phyloP scores from a whole-genome alignment of 2,888 invertebrate species.

The Tholera decimalis region DNA sequence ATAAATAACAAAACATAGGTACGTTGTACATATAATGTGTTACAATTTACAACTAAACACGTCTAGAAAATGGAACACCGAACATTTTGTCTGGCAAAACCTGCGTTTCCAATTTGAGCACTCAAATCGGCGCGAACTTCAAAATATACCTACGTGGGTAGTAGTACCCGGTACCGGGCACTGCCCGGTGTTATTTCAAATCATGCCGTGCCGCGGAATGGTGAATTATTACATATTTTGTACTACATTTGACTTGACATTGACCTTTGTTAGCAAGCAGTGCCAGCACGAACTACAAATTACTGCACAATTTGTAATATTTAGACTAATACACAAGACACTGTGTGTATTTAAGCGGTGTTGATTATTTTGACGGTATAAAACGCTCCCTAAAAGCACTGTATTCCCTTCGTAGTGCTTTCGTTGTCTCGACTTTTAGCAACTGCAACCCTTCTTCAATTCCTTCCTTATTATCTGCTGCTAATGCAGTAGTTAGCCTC shows the following conservation, averaged over 20 bases:
- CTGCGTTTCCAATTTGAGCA: constrained; percentile 37
- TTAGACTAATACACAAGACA: constrained; percentile 66
- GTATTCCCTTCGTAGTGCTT: constrained; percentile 84
- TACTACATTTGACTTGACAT: constrained; percentile 24
- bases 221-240: constrained; percentile 27
- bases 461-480: constrained; percentile 80
- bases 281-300: constrained; percentile 11
- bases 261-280: constrained; percentile 32
- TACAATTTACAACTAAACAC: constrained; percentile 1
- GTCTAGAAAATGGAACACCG: constrained; percentile 15
- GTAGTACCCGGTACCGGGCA: constrained; percentile 14
- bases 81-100: constrained; percentile 18
- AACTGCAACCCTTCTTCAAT: constrained; percentile 79
- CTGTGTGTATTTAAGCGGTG: constrained; percentile 45
- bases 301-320: background rate
- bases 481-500: constrained; percentile 78
- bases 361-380: constrained; percentile 72
- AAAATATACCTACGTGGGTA: constrained; percentile 56
- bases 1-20: constrained; percentile 25
- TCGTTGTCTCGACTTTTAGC: constrained; percentile 83
- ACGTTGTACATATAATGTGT: too few relatives aligned
- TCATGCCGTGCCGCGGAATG: constrained; percentile 20
- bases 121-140: constrained; percentile 75
- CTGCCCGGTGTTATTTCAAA: constrained; percentile 17
- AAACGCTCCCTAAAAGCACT: constrained; percentile 82